A percentile compares a stretch with the other conserved stretches of the same genome.
Evolutionary conservation across 2,797 vertebrate genomes (phyloP).

Genomic region (Hirundo rustica): DNA sequence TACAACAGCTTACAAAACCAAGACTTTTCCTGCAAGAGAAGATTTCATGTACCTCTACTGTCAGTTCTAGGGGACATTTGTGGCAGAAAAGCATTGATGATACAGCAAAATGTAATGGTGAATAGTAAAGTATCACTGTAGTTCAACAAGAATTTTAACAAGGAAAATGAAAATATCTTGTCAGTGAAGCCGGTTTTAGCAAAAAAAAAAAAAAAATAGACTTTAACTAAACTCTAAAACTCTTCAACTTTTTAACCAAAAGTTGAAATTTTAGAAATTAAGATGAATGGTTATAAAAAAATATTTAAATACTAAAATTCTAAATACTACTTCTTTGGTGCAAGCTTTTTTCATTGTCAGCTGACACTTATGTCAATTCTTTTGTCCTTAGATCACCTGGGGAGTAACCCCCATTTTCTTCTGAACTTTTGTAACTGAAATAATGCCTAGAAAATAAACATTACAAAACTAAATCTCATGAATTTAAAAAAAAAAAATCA

Average conservation of each 20-base stretch:
- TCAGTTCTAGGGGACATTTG: background rate
- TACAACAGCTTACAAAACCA: background rate
- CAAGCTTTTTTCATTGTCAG: background rate
- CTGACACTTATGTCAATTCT: background rate
- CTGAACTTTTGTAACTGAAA: background rate
- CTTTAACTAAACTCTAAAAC: no score
- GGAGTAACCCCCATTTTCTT: background rate
- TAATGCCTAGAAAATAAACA: background rate
- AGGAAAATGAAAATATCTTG: background rate
- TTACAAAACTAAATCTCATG: background rate
- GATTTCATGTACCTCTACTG: background rate
- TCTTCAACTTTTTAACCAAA: background rate
- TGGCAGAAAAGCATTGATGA: background rate
- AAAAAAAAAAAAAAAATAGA: background rate
- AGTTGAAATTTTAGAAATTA: background rate
- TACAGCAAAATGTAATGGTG: background rate
- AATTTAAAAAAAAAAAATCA: background rate
- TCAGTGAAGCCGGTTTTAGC: background rate
- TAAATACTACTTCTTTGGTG: background rate
- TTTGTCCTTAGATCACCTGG: background rate
- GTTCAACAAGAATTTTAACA: background rate
- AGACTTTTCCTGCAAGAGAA: background rate
- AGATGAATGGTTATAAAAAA: background rate
- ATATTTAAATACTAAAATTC: background rate
- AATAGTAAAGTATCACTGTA: background rate